Evolutionary conservation across 1,140 invertebrate species (phyloP), one percentile per base, ranked within the genome.

Genomic region (Melanaphis sacchari): DNA sequence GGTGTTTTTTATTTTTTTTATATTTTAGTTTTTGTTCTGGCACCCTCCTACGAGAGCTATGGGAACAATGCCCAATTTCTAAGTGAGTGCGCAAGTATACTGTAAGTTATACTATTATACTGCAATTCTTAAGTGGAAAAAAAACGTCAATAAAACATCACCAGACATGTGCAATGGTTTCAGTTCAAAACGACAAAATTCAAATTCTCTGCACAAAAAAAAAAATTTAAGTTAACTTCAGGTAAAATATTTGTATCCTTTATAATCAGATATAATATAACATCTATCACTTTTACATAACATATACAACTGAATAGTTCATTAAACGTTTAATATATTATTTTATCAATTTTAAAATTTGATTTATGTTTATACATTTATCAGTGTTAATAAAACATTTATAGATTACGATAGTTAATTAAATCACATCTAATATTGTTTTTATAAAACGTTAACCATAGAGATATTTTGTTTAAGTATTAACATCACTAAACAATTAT

Each of bases 51-150:
- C 89, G 54, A 90, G 89, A 66, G 52, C 52, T 40, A 38, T 41
- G 89, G 89, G 89, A 90, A 90, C 89, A 90, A 90, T 66, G 89
- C 54, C 89, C 89, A 66, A 41, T 90, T 90, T 90, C 52, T 90
- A 90, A 90, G 89, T 21, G 89, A 90, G 38, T 40, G 89, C 52
- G 15, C 18, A 52, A 89, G 88, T 89, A 89, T 66, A 66, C 38
- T 41, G 38, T 54, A 41, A 90, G 46, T 89, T 89, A 89, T 89
- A 54, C 36, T 89, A 26, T 38, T 89, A 89, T 54, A 54, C n/a
- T 40, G 46, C 36, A n/a, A 40, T 54, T 38, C 9, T 89, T 18
- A 22, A 52, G 49, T 54, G 36, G 24, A 38, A 36, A 54, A 87
- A 54, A 89, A 52, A 26, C 88, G 88, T 54, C 46, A 89, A 54